phyloP scores from a whole-genome alignment of 37 sponge, comb jelly and placozoan genomes.

The Beroe ovata region DNA sequence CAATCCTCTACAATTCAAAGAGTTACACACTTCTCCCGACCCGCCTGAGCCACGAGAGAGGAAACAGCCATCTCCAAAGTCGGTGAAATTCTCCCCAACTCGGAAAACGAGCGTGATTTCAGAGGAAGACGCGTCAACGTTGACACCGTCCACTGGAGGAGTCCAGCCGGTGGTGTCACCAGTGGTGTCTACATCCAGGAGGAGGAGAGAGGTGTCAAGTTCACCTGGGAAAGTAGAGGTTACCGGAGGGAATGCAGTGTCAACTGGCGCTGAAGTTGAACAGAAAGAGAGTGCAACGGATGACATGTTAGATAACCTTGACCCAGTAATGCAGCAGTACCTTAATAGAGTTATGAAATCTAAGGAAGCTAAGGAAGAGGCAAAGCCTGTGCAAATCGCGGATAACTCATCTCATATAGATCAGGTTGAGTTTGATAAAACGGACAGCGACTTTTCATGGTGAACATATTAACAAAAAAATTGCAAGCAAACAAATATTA shows the following conservation, averaged over 20 bases:
- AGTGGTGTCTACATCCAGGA: neutral
- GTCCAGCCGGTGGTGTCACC: neutral
- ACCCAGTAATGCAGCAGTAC: slow-evolving; percentile 49
- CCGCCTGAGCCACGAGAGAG: neutral
- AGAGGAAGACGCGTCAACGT: neutral
- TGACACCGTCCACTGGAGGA: neutral
- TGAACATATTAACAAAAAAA: too few relatives aligned
- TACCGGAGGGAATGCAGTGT: neutral
- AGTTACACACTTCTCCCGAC: neutral
- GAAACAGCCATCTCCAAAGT: neutral
- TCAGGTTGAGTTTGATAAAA: slow-evolving; percentile 44
- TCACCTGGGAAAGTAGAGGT: neutral
- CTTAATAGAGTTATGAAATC: slow-evolving; percentile 10
- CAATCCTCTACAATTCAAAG: neutral
- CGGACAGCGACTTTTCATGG: slow-evolving; percentile 64
- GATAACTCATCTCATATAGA: neutral
- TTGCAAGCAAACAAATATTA: too few relatives aligned
- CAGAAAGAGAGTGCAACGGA: neutral
- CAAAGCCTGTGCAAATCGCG: neutral
- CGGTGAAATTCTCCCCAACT: neutral
- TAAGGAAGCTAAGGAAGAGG: slow-evolving; percentile 9
- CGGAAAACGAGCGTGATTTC: neutral
- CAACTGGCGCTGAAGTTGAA: neutral
- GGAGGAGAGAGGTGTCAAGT: neutral
- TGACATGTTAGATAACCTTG: slow-evolving; percentile 24